Evolutionary conservation across 1,140 invertebrate genomes (phyloP).

Genomic region (Diorhabda elongata): DNA sequence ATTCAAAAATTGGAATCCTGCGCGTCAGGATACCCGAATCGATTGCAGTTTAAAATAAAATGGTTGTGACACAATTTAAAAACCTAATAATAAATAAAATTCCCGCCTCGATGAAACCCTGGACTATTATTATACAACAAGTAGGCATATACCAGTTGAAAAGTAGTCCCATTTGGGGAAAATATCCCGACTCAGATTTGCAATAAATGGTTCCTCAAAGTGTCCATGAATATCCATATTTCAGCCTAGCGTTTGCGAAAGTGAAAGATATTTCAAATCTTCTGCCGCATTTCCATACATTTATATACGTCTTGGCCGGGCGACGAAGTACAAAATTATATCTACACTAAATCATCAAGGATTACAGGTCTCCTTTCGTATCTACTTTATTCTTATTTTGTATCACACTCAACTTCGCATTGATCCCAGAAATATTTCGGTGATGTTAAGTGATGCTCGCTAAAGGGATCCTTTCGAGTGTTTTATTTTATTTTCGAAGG

Average conservation of each 20-base stretch:
- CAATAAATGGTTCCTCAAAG: constrained; percentile 2
- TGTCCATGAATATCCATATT: constrained; percentile 29
- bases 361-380: constrained; percentile 8
- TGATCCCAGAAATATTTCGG: not conserved
- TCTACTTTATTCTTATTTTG: constrained; percentile 3
- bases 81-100: too few species aligned
- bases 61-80: too few species aligned
- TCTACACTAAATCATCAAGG: constrained; percentile 30
- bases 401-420: not conserved
- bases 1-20: too few species aligned
- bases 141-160: not conserved
- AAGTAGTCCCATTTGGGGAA: not conserved
- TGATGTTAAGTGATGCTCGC: not conserved
- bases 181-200: not conserved
- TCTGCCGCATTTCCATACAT: constrained; percentile 33
- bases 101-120: too few species aligned
- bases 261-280: constrained; percentile 34
- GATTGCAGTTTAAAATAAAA: too few species aligned
- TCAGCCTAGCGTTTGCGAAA: constrained; percentile 23
- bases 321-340: constrained; percentile 27
- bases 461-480: not conserved
- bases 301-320: constrained; percentile 25
- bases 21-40: too few species aligned
- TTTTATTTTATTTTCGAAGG: too few species aligned
- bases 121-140: too few species aligned